These are phyloP conservation scores for Dasyprocta punctata DNA, from an alignment of 2,113 vertebrate species.

Conservation along the genomic window DNA sequence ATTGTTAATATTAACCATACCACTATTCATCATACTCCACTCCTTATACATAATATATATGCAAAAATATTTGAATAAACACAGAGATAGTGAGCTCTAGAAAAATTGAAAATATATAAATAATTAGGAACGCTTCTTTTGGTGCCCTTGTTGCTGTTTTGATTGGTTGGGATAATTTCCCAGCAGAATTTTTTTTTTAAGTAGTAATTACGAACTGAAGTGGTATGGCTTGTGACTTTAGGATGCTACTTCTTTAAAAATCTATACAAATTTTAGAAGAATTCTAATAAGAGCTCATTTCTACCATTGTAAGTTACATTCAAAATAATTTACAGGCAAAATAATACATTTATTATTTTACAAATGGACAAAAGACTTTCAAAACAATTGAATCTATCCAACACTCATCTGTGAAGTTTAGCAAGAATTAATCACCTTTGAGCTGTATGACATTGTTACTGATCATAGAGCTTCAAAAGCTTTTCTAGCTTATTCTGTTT, in stretches of 20 bases:
- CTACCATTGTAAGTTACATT: not conserved
- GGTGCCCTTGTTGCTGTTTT: not conserved
- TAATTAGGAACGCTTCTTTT: not conserved
- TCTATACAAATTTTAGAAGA: not conserved
- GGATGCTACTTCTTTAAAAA: not conserved
- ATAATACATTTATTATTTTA: not conserved
- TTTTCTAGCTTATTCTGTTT: constrained; percentile 26
- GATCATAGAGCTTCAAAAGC: not conserved
- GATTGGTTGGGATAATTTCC: not conserved
- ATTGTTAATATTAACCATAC: not conserved
- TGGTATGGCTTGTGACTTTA: not conserved
- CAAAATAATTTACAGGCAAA: not conserved
- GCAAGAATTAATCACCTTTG: not conserved
- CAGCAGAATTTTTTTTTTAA: not conserved
- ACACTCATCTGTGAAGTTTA: not conserved
- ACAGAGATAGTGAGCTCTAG: not conserved
- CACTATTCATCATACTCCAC: not conserved
- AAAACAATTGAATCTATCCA: not conserved
- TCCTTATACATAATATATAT: not conserved
- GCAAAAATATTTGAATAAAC: not conserved
- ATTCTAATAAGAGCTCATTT: not conserved
- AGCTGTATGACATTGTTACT: not conserved
- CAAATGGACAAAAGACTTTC: not conserved
- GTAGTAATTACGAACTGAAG: not conserved
- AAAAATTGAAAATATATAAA: not conserved